A percentile compares a stretch with the other conserved stretches of the same genome.
phyloP scores from a whole-genome alignment of 2,797 vertebrate genomes.

The Babyrousa celebensis region DNA sequence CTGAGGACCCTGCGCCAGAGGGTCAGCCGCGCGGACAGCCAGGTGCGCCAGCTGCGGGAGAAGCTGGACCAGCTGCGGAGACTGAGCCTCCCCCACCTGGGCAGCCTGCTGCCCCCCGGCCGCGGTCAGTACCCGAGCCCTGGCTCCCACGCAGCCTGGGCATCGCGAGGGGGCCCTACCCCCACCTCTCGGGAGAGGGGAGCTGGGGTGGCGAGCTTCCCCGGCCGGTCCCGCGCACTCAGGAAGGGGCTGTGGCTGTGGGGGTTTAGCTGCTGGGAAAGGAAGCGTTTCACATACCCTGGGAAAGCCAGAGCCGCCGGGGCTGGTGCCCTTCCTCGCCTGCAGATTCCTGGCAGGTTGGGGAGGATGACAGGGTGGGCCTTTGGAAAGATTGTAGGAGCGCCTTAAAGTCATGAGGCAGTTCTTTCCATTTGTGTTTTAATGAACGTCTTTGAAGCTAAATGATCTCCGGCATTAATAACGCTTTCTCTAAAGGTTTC shows the following conservation, averaged over 20 bases:
- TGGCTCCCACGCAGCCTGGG: rapidly evolving
- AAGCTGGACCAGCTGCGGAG: slow-evolving; percentile 91
- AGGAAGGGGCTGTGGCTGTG: rapidly evolving
- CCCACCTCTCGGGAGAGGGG: not conserved
- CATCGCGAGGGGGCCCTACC: rapidly evolving
- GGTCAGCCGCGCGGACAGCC: slow-evolving; percentile 90
- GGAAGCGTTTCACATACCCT: rapidly evolving
- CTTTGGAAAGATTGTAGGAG: rapidly evolving
- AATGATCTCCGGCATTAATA: not conserved
- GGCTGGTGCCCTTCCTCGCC: too few relatives aligned
- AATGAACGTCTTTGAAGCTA: not conserved
- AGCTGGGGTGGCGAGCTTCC: not conserved
- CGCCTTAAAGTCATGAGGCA: not conserved
- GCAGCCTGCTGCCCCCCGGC: slow-evolving; percentile 89
- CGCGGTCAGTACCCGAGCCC: slow-evolving; percentile 90
- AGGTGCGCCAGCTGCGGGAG: slow-evolving; percentile 91
- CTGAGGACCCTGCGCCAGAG: slow-evolving; percentile 89
- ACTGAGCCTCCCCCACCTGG: slow-evolving; percentile 89
- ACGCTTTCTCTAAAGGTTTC: not conserved
- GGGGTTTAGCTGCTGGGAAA: not conserved
- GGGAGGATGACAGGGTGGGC: rapidly evolving
- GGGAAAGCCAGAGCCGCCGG: rapidly evolving
- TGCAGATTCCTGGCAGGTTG: too few relatives aligned
- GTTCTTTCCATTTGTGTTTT: not conserved
- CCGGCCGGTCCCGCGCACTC: rapidly evolving